Base-by-base conservation (phyloP, 2,888 invertebrate genomes). In the Ochropleura leucogaster region DNA sequence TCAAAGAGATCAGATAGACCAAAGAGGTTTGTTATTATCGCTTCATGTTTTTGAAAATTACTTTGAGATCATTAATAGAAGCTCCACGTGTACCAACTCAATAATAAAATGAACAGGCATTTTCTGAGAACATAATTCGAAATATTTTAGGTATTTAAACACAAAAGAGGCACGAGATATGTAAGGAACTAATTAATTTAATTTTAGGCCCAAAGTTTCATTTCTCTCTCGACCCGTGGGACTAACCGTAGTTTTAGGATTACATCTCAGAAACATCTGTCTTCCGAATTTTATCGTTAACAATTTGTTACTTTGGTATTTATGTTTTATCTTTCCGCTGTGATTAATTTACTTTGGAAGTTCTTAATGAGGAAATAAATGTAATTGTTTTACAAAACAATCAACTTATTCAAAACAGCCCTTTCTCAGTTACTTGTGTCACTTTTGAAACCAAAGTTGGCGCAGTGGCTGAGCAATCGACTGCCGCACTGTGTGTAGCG, bases 101-200 rank as follows among this genome's bases (percentile, higher is more conserved):
- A 62, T 18, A 47, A 20, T n/a, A 30, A 51, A 55, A 74, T 64
- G 18, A 30, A 47, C 9, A 72, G 57, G 10, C 18, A n/a, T 73
- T 59, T 59, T 9, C 51, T 16, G 6, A 51, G 9, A n/a, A 59
- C 16, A 44, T 44, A 12, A 30, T 60, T 40, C 16, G 9, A 2
- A 30, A 57, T 55, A 47, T 62, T 68, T 51, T 63, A 40, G 20
- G 18, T 72, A 68, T 51, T 57, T 66, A 66, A 51, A 74, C 60
- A 74, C 65, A 46, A 66, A 47, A 46, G 49, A 63, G 44, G 53
- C 69, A 72, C 71, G 63, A 72, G 60, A 70, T 77, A 80, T 74
- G 76, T 78, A 78, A 70, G 64, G 53, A 83, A 77, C 84, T 85
- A 83, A 85, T 85, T 83, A 83, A 85, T 83, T 86, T 80, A 76